These are phyloP conservation scores for Stenchaetothrips biformis DNA, from an alignment of 2,888 invertebrate genomes.

Conservation along the genomic window DNA sequence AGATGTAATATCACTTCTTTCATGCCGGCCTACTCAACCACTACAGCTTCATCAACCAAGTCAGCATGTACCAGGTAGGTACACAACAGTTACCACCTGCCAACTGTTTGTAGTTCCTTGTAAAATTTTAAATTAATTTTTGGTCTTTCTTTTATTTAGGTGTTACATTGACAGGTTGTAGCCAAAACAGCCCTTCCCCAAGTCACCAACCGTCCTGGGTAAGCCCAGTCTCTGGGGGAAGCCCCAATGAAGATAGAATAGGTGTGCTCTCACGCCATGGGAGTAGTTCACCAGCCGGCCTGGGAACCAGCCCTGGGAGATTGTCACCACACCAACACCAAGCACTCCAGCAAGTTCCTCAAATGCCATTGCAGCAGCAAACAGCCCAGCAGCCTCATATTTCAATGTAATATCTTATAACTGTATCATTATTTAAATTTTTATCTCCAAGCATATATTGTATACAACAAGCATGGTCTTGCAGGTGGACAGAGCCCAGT, in stretches of 20 bases:
- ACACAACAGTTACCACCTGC: not conserved
- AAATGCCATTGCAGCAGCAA: not conserved
- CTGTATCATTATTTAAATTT: not conserved
- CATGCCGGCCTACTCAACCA: constrained; percentile 49
- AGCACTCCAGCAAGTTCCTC: not conserved
- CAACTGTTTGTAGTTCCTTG: constrained; percentile 16
- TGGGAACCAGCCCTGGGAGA: constrained; percentile 3
- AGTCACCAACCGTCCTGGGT: constrained; percentile 3
- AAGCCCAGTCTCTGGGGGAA: not conserved
- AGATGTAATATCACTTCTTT: constrained; percentile 61
- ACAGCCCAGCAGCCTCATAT: constrained; percentile 29
- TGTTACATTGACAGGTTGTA: constrained; percentile 46
- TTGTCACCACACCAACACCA: not conserved
- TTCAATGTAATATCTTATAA: not conserved
- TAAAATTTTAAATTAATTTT: constrained; percentile 17
- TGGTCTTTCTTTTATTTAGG: constrained; percentile 31
- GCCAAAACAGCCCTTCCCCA: constrained; percentile 36
- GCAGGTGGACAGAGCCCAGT: constrained; percentile 39
- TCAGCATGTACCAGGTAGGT: constrained; percentile 46
- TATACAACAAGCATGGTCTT: not conserved
- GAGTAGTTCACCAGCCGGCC: constrained; percentile 7
- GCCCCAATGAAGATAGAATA: not conserved
- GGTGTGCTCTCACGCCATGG: not conserved
- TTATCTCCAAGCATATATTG: not conserved
- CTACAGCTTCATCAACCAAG: constrained; percentile 43